Percentiles rank a stretch among this genome's conserved stretches.
phyloP scores from a whole-genome alignment of 2,888 invertebrate genomes.

The Phorcus lineatus region DNA sequence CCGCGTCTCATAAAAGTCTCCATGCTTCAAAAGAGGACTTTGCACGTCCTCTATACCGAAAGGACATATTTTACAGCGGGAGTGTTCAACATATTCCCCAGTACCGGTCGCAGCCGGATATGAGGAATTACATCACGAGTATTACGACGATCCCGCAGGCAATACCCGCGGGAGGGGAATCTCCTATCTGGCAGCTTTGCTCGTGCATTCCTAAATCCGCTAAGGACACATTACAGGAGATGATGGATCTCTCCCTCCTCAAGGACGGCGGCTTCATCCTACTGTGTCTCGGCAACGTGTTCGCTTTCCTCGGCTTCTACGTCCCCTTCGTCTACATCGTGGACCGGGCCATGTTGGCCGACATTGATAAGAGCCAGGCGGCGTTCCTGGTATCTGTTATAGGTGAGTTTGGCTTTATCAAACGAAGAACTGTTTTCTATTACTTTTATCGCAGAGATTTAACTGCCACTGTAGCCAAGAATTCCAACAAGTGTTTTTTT shows the following conservation, averaged over 20 bases:
- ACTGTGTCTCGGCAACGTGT: constrained; percentile 89
- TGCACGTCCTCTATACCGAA: constrained; percentile 89
- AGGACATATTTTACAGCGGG: constrained; percentile 98
- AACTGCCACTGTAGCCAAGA: not conserved
- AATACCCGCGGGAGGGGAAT: constrained; percentile 49
- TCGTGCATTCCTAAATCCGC: constrained; percentile 73
- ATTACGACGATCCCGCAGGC: constrained; percentile 87
- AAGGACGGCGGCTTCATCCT: constrained; percentile 93
- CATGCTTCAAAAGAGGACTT: constrained; percentile 62
- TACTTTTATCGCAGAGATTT: no score
- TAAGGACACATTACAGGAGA: constrained; percentile 81
- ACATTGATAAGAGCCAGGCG: constrained; percentile 74
- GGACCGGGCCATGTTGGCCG: constrained; percentile 44
- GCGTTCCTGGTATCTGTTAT: constrained; percentile 74
- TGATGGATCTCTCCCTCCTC: constrained; percentile 92
- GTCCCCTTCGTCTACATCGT: constrained; percentile 66
- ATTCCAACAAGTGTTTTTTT: no score
- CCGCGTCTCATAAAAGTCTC: constrained; percentile 32
- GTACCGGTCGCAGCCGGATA: constrained; percentile 92
- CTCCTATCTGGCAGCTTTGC: constrained; percentile 44
- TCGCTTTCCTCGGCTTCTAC: constrained; percentile 63
- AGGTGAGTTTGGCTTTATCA: constrained; percentile 57
- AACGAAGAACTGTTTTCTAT: no score
- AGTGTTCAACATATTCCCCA: constrained; percentile 89
- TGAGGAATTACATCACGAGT: constrained; percentile 92